A percentile compares a stretch with the other conserved stretches of the same genome.
Evolutionary conservation across 2,797 vertebrate genomes (phyloP).

Genomic region (Poeciliopsis infans): DNA sequence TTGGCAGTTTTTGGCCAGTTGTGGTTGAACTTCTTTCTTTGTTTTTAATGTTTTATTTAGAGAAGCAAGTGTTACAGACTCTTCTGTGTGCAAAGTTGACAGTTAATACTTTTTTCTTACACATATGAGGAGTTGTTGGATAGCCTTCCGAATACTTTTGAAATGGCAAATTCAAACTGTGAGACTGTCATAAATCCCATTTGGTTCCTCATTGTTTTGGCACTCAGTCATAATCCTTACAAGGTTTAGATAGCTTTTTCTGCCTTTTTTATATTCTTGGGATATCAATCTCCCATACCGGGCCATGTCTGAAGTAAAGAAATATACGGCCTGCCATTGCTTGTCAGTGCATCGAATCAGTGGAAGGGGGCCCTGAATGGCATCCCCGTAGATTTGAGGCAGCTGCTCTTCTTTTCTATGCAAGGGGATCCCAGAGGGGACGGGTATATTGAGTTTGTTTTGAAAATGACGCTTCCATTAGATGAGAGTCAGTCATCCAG

Average conservation of each 20-base stretch:
- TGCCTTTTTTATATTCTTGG: constrained; percentile 59
- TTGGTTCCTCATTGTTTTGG: constrained; percentile 68
- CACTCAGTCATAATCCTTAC: constrained; percentile 64
- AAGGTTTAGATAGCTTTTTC: constrained; percentile 57
- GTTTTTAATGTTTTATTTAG: no score
- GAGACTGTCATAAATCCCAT: constrained; percentile 62
- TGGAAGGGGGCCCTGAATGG: constrained; percentile 47
- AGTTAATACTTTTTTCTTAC: constrained; percentile 25
- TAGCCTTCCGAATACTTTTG: constrained; percentile 41
- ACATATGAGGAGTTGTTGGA: constrained; percentile 22
- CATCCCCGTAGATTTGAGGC: constrained; percentile 62
- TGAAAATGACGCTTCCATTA: constrained; percentile 71
- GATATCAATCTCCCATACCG: constrained; percentile 61
- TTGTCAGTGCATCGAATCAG: constrained; percentile 66
- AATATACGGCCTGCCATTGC: constrained; percentile 54
- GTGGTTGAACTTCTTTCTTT: no score
- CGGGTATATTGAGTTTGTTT: constrained; percentile 71
- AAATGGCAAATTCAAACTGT: constrained; percentile 45
- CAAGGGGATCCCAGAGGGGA: constrained; percentile 44
- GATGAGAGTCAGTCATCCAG: constrained; percentile 67
- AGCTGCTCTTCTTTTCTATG: constrained; percentile 61
- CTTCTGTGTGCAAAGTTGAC: constrained; percentile 9
- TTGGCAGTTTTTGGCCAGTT: constrained; percentile 2
- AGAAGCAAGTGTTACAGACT: no score
- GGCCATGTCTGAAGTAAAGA: constrained; percentile 55